Base-by-base conservation (phyloP, 2,888 invertebrate genomes). In the Rhimphoctona megacephalus region DNA sequence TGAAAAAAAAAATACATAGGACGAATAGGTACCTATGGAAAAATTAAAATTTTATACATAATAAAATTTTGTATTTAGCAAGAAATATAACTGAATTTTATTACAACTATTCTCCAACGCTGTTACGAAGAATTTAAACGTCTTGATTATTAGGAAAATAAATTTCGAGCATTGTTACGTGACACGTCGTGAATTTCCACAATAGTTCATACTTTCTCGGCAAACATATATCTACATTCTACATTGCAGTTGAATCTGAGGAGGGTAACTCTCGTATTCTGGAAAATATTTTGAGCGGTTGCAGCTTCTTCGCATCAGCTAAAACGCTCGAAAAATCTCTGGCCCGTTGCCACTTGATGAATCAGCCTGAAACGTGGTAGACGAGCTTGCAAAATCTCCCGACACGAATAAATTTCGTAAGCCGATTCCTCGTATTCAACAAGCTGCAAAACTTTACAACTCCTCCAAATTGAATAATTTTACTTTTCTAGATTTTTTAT, bases 291-390 rank as follows among this genome's bases (percentile, higher is more conserved):
- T 72, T 52, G 72, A 49, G 49, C 49, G 72, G 49, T 72, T 49
- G 72, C 46, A 49, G 25, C 49, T 46, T 72, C 30, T 72, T 72
- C 72, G 49, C 46, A 72, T 72, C 72, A 72, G 72, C 72, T 30
- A 49, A 72, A 72, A 72, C 49, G 72, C 72, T 36, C 36, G 73
- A 30, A 61, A 80, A 80, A 80, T 80, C 72, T 61, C 80, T 61
- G 80, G 70, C 70, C 2, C 61, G 25, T 67, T 57, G 69, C 79
- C 79, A 70, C 61, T 80, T 80, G 61, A 61, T 80, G 80, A 69
- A 69, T 79, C 67, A 79, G 69, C 25, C n/a, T 61, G 61, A 80
- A 80, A 80, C 46, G 46, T 64, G 61, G 30, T 73, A 57, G 25
- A 9, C 73, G 33, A 30, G 61, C 72, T 61, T 69, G 49, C 30